phyloP scores from a whole-genome alignment of 2,888 invertebrate genomes.

The Epinotia ramella region DNA sequence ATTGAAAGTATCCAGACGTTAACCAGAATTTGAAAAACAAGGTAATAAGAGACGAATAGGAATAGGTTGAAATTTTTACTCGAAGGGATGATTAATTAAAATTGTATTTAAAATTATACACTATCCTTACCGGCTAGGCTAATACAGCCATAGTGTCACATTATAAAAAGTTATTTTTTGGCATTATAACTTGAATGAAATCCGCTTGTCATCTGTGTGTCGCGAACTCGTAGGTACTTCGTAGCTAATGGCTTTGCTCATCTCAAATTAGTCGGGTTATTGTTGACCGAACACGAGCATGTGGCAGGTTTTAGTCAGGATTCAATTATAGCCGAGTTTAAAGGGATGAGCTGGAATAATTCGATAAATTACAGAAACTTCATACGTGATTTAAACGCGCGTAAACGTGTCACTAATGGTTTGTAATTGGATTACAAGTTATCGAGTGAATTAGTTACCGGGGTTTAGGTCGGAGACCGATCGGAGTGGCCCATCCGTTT shows the following conservation, averaged over 20 bases:
- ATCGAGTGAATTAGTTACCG: constrained; percentile 32
- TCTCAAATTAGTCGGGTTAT: constrained; percentile 63
- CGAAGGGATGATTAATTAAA: too few species aligned
- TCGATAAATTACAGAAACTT: constrained; percentile 43
- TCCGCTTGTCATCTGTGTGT: constrained; percentile 40
- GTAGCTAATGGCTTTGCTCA: constrained; percentile 58
- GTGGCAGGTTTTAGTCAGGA: constrained; percentile 56
- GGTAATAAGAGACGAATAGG: too few species aligned
- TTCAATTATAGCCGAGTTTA: constrained; percentile 52
- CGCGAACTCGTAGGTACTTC: constrained; percentile 32
- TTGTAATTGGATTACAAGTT: constrained; percentile 41
- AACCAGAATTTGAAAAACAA: too few species aligned
- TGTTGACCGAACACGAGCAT: constrained; percentile 58
- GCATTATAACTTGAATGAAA: neutral
- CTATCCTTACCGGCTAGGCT: too few species aligned
- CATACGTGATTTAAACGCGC: constrained; percentile 34
- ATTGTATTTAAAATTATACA: too few species aligned
- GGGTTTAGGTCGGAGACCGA: constrained; percentile 15
- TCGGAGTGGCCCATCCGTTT: constrained; percentile 7
- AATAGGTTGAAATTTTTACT: too few species aligned
- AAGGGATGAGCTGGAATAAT: constrained; percentile 45
- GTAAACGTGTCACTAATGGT: constrained; percentile 41
- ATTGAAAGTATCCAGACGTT: too few species aligned
- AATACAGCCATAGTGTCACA: too few species aligned
- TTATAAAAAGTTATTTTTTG: too few species aligned